phyloP scores from a whole-genome alignment of 1,140 invertebrate genomes.

The Leptinotarsa lineolata region DNA sequence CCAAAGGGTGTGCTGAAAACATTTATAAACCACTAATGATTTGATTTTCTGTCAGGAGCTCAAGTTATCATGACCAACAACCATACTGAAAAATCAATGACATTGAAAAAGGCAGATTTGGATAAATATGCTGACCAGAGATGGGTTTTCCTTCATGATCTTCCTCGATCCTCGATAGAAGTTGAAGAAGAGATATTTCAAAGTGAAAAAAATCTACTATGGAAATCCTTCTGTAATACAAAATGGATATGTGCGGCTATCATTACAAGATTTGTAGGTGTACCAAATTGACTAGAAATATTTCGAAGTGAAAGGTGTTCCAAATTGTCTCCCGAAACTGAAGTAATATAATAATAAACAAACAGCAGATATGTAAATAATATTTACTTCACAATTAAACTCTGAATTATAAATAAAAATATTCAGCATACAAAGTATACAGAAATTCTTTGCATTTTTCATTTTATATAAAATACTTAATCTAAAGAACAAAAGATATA shows the following conservation, averaged over 20 bases:
- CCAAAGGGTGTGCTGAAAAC: not conserved
- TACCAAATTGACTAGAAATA: not conserved
- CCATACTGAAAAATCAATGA: conserved; percentile 11
- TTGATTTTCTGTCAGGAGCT: conserved; percentile 11
- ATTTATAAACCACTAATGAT: not conserved
- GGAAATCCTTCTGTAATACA: conserved; percentile 11
- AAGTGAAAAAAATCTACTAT: conserved; percentile 15
- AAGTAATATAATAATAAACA: too few species aligned
- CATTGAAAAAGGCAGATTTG: conserved; percentile 3
- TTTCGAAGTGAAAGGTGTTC: not conserved
- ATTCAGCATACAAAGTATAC: not conserved
- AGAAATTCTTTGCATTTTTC: not conserved
- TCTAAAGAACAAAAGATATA: not conserved
- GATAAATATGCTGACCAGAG: conserved; percentile 11
- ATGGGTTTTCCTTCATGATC: conserved; percentile 10
- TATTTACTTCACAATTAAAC: not conserved
- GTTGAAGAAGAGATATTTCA: conserved; percentile 20
- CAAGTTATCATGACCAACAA: conserved; percentile 10
- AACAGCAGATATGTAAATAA: not conserved
- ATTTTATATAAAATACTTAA: conserved; percentile 1
- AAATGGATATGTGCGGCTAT: conserved; percentile 24
- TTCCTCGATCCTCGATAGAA: conserved; percentile 13
- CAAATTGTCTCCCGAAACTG: too few species aligned
- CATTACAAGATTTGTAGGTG: conserved; percentile 18
- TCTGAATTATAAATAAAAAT: not conserved